Percentiles rank a stretch among this genome's conserved stretches.
Conservation (phyloP, 2,888 invertebrate genomes). For the Phymatocera aterrima region DNA sequence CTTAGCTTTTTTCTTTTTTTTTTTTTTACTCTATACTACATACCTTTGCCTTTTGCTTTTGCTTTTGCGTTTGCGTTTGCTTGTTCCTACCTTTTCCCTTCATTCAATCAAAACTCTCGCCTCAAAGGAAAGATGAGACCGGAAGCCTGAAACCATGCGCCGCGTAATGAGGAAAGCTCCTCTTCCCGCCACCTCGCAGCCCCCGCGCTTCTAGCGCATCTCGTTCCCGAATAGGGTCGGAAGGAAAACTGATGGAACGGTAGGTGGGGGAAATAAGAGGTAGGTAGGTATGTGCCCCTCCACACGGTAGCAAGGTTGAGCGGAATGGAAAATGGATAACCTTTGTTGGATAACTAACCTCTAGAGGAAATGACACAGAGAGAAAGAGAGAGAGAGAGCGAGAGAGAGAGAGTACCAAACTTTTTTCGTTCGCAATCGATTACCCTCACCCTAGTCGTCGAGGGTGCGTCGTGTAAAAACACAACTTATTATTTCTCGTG, state of each 20-base stretch:
- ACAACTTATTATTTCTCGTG: conserved; percentile 40
- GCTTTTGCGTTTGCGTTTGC: conserved; percentile 43
- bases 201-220: conserved; percentile 26
- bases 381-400: too few relatives aligned
- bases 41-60: conserved; percentile 27
- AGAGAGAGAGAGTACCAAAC: too few relatives aligned
- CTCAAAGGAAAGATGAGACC: conserved; percentile 66
- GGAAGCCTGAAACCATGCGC: conserved; percentile 60
- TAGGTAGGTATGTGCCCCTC: conserved; percentile 22
- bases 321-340: conserved; percentile 45
- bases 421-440: conserved; percentile 38
- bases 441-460: conserved; percentile 28
- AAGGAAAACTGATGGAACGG: conserved; percentile 24
- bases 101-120: conserved; percentile 66
- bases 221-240: conserved; percentile 34
- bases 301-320: not conserved
- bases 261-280: conserved; percentile 18
- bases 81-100: conserved; percentile 60
- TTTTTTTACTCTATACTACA: conserved; percentile 28
- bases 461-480: conserved; percentile 35
- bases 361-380: conserved; percentile 39
- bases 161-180: conserved; percentile 66
- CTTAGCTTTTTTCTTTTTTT: conserved; percentile 47
- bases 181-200: conserved; percentile 44
- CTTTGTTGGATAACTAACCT: conserved; percentile 46